Conservation (phyloP, 2,797 vertebrate genomes). For the Poecilia velifera region DNA sequence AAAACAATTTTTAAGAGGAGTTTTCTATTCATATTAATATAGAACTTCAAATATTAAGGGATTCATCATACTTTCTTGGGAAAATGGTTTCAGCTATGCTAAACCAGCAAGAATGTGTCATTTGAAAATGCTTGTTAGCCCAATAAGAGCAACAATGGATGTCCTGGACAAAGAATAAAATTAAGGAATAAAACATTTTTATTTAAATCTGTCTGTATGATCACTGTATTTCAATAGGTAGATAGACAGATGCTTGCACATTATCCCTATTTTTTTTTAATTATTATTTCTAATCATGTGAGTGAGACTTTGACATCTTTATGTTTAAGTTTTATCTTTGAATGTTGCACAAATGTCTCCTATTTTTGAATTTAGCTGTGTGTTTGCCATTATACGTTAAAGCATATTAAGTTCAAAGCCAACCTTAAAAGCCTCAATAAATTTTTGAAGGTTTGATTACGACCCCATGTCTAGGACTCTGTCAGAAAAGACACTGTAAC, state of each 20-base stretch:
- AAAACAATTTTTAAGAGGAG: background rate
- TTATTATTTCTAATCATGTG: constrained; percentile 49
- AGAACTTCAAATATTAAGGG: background rate
- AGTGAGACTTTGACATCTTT: constrained; percentile 48
- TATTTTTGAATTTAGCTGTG: constrained; percentile 10
- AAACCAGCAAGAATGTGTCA: background rate
- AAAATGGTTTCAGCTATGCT: background rate
- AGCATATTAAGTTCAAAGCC: constrained; percentile 1
- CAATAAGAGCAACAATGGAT: background rate
- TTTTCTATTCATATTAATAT: background rate
- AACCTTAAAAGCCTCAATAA: background rate
- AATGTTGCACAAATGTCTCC: constrained; percentile 18
- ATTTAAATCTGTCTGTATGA: background rate
- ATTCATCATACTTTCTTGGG: background rate
- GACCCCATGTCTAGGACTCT: background rate
- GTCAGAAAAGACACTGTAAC: constrained; percentile 7
- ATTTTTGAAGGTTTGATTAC: constrained; percentile 6
- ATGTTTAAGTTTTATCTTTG: constrained; percentile 40
- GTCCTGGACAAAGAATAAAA: background rate
- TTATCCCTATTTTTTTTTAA: background rate
- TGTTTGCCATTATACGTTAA: constrained; percentile 7
- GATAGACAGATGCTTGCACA: background rate
- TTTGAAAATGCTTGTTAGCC: background rate
- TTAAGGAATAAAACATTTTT: background rate
- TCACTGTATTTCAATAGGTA: background rate